Base-by-base conservation (phyloP, 1,140 invertebrate genomes). In the Formica selysi region DNA sequence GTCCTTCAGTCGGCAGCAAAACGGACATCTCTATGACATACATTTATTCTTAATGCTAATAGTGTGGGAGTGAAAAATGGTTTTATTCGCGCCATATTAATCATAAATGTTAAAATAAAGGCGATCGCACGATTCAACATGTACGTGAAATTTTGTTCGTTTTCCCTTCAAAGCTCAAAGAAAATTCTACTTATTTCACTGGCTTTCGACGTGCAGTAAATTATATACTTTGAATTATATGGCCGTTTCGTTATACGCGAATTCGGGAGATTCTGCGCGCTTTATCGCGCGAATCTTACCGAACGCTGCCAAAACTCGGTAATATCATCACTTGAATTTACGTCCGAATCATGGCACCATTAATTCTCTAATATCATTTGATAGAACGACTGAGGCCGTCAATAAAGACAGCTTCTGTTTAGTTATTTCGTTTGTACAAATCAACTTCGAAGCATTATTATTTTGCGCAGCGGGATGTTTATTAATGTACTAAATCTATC, bases 1-100 rank as follows among this genome's bases (percentile, higher is more conserved):
- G 87, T 68, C 70, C 64, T 88, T 91, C 80, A 74, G 44, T 22
- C 64, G 26, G n/a, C 48, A 36, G 22, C 41, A 29, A 38, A 76
- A 70, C 11, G 62, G 51, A 87, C 26, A 29, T 73, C 38, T 71
- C 26, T 70, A n/a, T 44, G 65, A 81, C 36, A 48, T 64, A 51
- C 16, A 74, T 73, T 48, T 74, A 32, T 26, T 73, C 7, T 44
- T 73, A 73, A 80, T 70, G 65, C n/a, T 57, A 70, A 73, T 73
- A 73, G 51, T n/a, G 26, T 7, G 51, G n/a, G 26, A 71, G 65
- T 38, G 67, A 81, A 57, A 41, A 54, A 44, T 59, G 7, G 10
- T 44, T 44, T 59, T 16, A 79, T 70, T 81, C 26, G n/a, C 22
- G 5, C 22, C n/a, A 70, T 44, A 59, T 80, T 16, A 59, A 68